Conservation (phyloP, 2,113 vertebrate genomes). For the Rhodinocichla rosea region DNA sequence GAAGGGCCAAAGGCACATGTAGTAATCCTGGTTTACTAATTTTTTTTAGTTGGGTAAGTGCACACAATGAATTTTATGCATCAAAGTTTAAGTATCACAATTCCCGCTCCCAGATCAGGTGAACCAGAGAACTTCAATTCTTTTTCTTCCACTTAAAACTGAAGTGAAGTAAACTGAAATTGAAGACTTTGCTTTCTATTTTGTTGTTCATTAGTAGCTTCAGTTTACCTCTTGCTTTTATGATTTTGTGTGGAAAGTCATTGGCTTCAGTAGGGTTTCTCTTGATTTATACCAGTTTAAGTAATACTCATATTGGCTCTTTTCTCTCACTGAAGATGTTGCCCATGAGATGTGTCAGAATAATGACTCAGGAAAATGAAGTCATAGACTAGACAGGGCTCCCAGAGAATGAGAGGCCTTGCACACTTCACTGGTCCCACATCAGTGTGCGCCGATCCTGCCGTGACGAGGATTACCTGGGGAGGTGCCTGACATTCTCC, state of each 20-base stretch:
- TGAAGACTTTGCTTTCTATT: background rate
- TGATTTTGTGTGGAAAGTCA: background rate
- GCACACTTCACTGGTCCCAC: conserved; percentile 45
- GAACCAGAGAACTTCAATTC: background rate
- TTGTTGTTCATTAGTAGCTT: background rate
- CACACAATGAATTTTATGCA: background rate
- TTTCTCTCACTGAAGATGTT: conserved; percentile 59
- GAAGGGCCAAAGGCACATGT: background rate
- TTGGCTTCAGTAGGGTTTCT: background rate
- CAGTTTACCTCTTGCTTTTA: background rate
- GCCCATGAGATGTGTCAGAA: conserved; percentile 56
- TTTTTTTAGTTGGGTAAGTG: background rate
- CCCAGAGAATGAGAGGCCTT: conserved; percentile 27
- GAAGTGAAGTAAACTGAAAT: background rate
- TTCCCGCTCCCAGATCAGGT: background rate
- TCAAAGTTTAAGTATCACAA: background rate
- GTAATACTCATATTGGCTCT: conserved; percentile 39
- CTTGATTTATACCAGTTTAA: conserved; percentile 42
- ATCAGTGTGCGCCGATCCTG: background rate
- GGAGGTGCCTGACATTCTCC: conserved; percentile 46
- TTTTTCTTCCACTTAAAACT: background rate
- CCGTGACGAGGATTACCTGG: conserved; percentile 24
- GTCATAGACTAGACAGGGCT: conserved; percentile 34
- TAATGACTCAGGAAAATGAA: conserved; percentile 56
- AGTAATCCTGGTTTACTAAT: background rate